These are phyloP conservation scores for Conistra vaccinii DNA, from an alignment of 2,888 invertebrate genomes.

Conservation along the genomic window DNA sequence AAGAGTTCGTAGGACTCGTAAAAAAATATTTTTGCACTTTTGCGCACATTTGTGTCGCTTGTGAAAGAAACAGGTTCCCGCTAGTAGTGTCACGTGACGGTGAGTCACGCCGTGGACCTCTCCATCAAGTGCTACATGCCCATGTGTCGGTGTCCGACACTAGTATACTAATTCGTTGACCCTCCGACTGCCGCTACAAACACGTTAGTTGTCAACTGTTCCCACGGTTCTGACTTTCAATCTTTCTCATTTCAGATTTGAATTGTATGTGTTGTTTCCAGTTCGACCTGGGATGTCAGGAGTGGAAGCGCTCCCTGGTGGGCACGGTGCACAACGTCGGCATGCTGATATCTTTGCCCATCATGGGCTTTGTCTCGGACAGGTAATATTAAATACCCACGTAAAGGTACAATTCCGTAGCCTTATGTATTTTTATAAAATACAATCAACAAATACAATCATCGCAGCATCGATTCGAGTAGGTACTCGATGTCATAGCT, in stretches of 20 bases:
- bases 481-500: too few relatives aligned
- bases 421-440: too few relatives aligned
- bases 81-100: slow-evolving; percentile 30
- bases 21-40: slow-evolving; percentile 32
- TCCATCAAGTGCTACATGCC: neutral
- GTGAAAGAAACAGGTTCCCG: slow-evolving; percentile 46
- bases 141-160: neutral
- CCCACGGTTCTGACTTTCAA: slow-evolving; percentile 13
- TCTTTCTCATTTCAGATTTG: slow-evolving; percentile 34
- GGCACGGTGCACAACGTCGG: slow-evolving; percentile 92
- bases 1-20: slow-evolving; percentile 48
- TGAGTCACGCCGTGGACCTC: slow-evolving; percentile 28
- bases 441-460: too few relatives aligned
- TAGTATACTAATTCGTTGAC: slow-evolving; percentile 1
- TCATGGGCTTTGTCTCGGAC: slow-evolving; percentile 92
- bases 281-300: slow-evolving; percentile 92
- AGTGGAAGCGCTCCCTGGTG: slow-evolving; percentile 92
- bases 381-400: slow-evolving; percentile 79
- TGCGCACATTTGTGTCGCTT: slow-evolving; percentile 34
- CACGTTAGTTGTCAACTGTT: neutral
- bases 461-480: too few relatives aligned
- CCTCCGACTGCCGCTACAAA: neutral
- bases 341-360: slow-evolving; percentile 92
- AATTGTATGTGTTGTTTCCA: slow-evolving; percentile 74
- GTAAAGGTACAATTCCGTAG: too few relatives aligned